A percentile compares a stretch with the other conserved stretches of the same genome.
phyloP scores from a whole-genome alignment of 1,140 invertebrate species.

The Leptinotarsa texana region DNA sequence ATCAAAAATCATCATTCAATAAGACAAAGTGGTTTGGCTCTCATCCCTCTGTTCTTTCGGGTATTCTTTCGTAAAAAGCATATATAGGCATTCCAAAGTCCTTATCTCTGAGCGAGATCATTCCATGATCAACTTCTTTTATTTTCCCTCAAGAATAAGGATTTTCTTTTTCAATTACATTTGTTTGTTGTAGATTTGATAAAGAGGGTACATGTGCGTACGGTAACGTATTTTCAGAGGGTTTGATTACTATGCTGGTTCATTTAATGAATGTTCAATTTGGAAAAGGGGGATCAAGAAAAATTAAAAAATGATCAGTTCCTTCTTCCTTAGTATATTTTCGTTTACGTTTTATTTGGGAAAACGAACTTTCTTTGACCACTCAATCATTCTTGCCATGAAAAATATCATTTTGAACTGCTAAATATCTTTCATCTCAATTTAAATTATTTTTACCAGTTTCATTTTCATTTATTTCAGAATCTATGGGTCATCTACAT shows the following conservation, averaged over 20 bases:
- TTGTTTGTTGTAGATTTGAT: not conserved
- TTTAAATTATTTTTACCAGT: too few species aligned
- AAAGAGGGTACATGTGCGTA: not conserved
- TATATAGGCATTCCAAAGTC: not conserved
- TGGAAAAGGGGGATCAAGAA: too few species aligned
- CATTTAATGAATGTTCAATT: too few species aligned
- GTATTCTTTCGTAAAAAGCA: not conserved
- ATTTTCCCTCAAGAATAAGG: not conserved
- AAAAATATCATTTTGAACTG: too few species aligned
- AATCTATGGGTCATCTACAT: too few species aligned
- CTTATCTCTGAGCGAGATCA: not conserved
- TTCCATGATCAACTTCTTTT: not conserved
- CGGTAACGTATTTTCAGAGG: not conserved
- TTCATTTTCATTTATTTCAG: too few species aligned
- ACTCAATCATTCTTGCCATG: too few species aligned
- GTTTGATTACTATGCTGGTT: not conserved
- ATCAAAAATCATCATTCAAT: conserved; percentile 4
- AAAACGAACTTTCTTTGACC: too few species aligned
- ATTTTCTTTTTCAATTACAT: not conserved
- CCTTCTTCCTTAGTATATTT: too few species aligned
- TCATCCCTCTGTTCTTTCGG: not conserved
- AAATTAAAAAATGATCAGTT: too few species aligned
- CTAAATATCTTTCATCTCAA: too few species aligned
- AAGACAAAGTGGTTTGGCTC: not conserved
- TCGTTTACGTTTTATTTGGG: too few species aligned